Conservation (phyloP, 2,888 invertebrate genomes). For the Dryocosmus kuriphilus region DNA sequence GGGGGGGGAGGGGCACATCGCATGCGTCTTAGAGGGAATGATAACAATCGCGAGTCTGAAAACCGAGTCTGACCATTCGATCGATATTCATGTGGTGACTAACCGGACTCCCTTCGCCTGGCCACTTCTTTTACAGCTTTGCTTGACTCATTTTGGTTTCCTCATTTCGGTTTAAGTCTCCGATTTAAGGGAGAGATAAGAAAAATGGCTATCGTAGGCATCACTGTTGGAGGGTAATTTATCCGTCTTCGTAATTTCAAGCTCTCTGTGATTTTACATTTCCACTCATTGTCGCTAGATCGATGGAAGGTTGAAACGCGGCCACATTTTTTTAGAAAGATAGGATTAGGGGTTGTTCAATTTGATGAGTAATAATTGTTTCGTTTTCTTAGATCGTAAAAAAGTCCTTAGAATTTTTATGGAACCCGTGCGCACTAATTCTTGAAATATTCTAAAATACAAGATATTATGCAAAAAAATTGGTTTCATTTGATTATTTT, state of each 20-base stretch:
- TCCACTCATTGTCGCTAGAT: background rate
- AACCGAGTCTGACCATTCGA: constrained; percentile 57
- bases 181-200: constrained; percentile 26
- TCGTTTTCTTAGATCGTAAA: too few relatives aligned
- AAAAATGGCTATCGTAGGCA: constrained; percentile 12
- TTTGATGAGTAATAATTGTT: too few relatives aligned
- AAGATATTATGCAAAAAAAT: too few relatives aligned
- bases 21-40: constrained; percentile 38
- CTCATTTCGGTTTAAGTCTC: constrained; percentile 12
- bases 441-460: too few relatives aligned
- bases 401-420: too few relatives aligned
- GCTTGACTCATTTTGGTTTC: constrained; percentile 53
- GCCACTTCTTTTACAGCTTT: constrained; percentile 20
- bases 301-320: background rate
- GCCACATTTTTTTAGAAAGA: background rate
- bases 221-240: constrained; percentile 7
- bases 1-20: background rate
- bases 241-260: background rate
- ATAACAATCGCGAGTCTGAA: constrained; percentile 35
- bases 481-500: too few relatives aligned
- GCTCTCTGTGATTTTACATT: constrained; percentile 8
- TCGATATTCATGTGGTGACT: constrained; percentile 58
- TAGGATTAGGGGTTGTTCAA: too few relatives aligned
- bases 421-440: too few relatives aligned
- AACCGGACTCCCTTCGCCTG: constrained; percentile 41